phyloP scores from a whole-genome alignment of 37 sponge, comb jelly and placozoan species.

The Mnemiopsis leidyi region DNA sequence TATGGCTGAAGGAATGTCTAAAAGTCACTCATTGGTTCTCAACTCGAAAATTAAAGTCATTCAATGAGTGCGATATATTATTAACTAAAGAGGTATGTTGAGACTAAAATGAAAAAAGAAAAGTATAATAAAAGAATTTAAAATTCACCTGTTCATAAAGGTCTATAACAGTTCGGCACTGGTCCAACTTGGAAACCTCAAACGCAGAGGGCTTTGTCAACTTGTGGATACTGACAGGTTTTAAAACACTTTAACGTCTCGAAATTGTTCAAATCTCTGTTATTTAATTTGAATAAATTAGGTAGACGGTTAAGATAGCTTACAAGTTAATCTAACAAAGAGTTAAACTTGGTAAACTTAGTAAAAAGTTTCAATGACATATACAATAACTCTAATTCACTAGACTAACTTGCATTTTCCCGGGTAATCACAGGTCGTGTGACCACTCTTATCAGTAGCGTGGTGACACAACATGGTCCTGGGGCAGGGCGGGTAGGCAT shows the following conservation, averaged over 20 bases:
- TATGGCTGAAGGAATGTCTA: too few relatives aligned
- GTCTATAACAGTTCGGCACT: conserved; percentile 49
- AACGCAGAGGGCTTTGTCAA: conserved; percentile 46
- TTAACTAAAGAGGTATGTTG: too few relatives aligned
- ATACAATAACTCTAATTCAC: not conserved
- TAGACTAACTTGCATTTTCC: conserved; percentile 49
- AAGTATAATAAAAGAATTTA: too few relatives aligned
- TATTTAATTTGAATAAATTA: too few relatives aligned
- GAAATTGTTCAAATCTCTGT: too few relatives aligned
- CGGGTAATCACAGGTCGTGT: conserved; percentile 12
- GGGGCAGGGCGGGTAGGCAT: not conserved
- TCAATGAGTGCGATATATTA: too few relatives aligned
- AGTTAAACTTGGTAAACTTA: not conserved
- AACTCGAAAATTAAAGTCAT: too few relatives aligned
- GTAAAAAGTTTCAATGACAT: not conserved
- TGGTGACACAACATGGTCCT: conserved; percentile 43
- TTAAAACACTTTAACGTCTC: too few relatives aligned
- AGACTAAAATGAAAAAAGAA: too few relatives aligned
- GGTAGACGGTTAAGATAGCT: not conserved
- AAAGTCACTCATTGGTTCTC: too few relatives aligned
- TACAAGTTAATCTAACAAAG: not conserved
- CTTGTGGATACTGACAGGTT: conserved; percentile 1
- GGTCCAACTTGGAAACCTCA: conserved; percentile 52
- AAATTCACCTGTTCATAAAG: conserved; percentile 34
- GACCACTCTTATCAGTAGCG: conserved; percentile 39